phyloP scores from a whole-genome alignment of 2,113 vertebrate species.

The Calidris pygmaea region DNA sequence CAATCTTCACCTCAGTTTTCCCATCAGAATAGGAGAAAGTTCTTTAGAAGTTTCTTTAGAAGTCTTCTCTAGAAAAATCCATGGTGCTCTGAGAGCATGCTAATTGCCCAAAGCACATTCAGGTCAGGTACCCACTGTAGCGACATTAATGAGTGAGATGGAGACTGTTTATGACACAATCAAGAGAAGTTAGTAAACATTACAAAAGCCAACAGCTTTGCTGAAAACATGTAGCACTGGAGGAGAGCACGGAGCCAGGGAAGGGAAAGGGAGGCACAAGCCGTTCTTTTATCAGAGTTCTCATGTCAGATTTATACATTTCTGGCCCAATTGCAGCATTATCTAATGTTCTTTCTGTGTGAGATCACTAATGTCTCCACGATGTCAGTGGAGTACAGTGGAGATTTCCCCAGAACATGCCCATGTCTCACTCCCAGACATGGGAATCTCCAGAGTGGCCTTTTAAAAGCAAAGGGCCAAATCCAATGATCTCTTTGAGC shows the following conservation, averaged over 20 bases:
- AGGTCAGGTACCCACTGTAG: slow-evolving; percentile 39
- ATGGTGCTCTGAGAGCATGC: not conserved
- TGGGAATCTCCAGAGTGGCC: not conserved
- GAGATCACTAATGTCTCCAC: not conserved
- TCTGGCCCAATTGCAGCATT: not conserved
- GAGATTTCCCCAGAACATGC: not conserved
- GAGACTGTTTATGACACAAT: slow-evolving; percentile 46
- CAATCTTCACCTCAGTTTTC: not conserved
- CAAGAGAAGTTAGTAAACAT: slow-evolving; percentile 57
- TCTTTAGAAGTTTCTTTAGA: not conserved
- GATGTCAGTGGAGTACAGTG: rapidly evolving
- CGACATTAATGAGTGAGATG: not conserved
- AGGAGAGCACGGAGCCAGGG: not conserved
- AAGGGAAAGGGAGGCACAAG: not conserved
- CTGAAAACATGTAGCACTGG: not conserved
- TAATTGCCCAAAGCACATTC: slow-evolving; percentile 20
- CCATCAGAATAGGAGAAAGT: not conserved
- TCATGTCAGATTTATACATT: not conserved
- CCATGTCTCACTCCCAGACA: not conserved
- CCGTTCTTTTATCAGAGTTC: not conserved
- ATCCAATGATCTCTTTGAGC: not conserved
- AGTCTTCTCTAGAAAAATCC: not conserved
- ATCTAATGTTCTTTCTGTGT: not conserved
- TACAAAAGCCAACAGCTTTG: not conserved
- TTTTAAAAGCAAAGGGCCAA: not conserved